Evolutionary conservation across 2,888 invertebrate genomes (phyloP), one percentile per base, ranked within the genome.

Genomic region (Blera fallax): DNA sequence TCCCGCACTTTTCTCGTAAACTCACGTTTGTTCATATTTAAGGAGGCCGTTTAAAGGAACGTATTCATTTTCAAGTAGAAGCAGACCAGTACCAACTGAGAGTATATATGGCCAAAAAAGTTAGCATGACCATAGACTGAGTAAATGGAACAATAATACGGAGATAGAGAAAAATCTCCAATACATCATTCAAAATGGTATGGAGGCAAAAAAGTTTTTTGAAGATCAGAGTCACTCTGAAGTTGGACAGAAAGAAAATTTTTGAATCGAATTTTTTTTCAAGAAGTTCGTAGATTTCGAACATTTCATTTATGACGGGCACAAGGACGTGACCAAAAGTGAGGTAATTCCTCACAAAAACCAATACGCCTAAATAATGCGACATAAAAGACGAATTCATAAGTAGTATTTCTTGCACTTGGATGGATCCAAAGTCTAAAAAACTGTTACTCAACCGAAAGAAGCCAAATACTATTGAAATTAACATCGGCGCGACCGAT

Each of bases 1-100:
- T 5, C 18, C 6, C 58, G 14, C 1, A 69, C 43, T 1, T 56
- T 54, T 3, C 0, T n/a, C 21, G 56, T 43, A 3, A 69, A 21
- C 37, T 27, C 21, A 6, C 10, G 8, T 3, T 18, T 11, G 18
- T 29, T 7, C 67, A 52, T 52, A 8, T 1, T 1, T 0, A 27
- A 5, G 1, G 7, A 6, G 1, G 14, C 14, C 6, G 3, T 32
- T 24, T 27, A 2, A 1, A 72, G 24, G 2, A 58, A 8, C 16
- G 32, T 8, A 10, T 32, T 16, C 58, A 58, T 58, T 10, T 70
- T 58, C n/a, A 21, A 21, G 11, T 37, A 67, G 37, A 67, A 52
- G 2, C 37, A 24, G 14, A 52, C 37, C 24, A 67, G 14, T 32
- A 70, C 45, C 56, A 70, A 4, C 21, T 70, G 56, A 3, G 70